Conservation (phyloP, 2,113 vertebrate species). For the Pterocles gutturalis region DNA sequence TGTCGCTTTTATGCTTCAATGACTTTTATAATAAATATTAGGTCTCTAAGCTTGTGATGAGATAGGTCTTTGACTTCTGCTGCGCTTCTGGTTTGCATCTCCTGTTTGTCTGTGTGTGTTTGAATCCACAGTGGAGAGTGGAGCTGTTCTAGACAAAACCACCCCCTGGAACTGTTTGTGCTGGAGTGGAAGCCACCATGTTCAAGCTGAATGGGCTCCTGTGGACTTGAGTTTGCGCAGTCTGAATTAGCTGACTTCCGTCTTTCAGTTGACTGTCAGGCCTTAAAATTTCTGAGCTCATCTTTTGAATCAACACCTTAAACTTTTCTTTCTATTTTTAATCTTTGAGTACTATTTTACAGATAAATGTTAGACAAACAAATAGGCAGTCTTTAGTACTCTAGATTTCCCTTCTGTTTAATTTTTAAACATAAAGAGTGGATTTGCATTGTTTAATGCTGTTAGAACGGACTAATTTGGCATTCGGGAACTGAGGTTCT, state of each 20-base stretch:
- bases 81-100: not conserved
- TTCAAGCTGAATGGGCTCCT: not conserved
- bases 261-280: not conserved
- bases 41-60: not conserved
- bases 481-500: not conserved
- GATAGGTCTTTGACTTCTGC: accelerated
- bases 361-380: not conserved
- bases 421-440: not conserved
- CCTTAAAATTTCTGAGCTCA: not conserved
- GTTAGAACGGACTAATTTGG: not conserved
- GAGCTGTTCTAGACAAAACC: not conserved
- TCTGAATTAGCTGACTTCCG: not conserved
- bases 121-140: not conserved
- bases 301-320: not conserved
- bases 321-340: not conserved
- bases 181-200: not conserved
- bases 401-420: not conserved
- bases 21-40: not conserved
- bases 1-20: not conserved
- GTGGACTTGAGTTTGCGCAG: not conserved
- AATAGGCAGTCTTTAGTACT: not conserved
- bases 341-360: not conserved
- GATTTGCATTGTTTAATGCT: not conserved
- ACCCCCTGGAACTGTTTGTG: not conserved
- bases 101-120: not conserved